A percentile compares a stretch with the other conserved stretches of the same genome.
These are phyloP conservation scores for Microvelia longipes DNA, from an alignment of 1,140 invertebrate genomes.

Conservation along the genomic window DNA sequence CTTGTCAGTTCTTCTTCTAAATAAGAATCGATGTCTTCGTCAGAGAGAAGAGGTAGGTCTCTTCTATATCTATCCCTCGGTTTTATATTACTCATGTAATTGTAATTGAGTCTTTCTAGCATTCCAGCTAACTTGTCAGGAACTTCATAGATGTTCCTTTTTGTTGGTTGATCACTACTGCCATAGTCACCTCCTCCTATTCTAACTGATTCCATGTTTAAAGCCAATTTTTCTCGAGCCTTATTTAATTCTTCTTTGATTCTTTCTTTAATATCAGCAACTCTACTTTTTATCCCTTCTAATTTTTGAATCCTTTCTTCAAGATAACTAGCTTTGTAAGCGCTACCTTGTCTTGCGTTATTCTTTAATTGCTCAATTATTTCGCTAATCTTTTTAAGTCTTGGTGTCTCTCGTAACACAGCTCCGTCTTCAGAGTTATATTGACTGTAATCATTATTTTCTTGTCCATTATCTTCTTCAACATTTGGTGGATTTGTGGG, in stretches of 20 bases:
- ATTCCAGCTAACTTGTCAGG: neutral
- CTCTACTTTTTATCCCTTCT: neutral
- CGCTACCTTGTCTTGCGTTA: neutral
- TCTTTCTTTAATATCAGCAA: neutral
- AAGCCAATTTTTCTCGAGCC: neutral
- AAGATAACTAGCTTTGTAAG: neutral
- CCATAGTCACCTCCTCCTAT: neutral
- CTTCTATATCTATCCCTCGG: neutral
- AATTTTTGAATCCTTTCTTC: neutral
- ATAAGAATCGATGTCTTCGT: neutral
- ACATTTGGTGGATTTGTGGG: no score
- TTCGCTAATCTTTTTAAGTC: neutral
- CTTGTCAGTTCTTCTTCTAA: neutral
- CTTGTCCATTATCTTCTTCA: no score
- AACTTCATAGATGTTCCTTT: neutral
- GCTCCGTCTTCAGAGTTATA: no score
- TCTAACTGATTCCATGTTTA: neutral
- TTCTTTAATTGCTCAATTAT: neutral
- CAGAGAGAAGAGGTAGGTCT: neutral
- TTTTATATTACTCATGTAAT: neutral
- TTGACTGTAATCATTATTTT: no score
- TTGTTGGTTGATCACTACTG: neutral
- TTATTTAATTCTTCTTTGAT: neutral
- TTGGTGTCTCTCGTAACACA: neutral
- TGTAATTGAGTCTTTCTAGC: neutral